Conservation (phyloP, 2,888 invertebrate genomes). For the Tanypteryx hageni region DNA sequence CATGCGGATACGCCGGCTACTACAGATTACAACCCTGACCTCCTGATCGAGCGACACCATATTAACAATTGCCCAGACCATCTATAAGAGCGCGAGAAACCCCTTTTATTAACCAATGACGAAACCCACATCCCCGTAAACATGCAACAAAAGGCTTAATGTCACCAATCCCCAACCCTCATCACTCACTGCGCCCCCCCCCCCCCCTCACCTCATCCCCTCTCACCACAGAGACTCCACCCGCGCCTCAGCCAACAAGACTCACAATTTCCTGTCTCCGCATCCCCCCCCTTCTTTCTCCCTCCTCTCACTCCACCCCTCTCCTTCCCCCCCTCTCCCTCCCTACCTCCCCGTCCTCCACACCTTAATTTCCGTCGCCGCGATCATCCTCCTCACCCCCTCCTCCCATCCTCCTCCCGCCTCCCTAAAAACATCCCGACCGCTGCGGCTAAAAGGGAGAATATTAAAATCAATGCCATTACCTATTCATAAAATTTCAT, state of each 20-base stretch:
- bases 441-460: slow-evolving; percentile 11
- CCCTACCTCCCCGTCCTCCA: background rate
- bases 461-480: slow-evolving; percentile 64
- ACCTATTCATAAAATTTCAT: slow-evolving; percentile 64
- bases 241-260: background rate
- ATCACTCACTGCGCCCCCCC: background rate
- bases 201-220: too few species aligned
- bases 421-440: background rate
- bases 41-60: too few species aligned
- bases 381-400: background rate
- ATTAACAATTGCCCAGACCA: background rate
- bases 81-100: background rate
- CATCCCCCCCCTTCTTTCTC: background rate
- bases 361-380: slow-evolving; percentile 37
- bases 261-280: slow-evolving; percentile 40
- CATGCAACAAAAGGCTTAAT: slow-evolving; percentile 43
- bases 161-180: slow-evolving; percentile 36
- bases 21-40: too few species aligned
- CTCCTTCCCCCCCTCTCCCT: too few species aligned
- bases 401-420: background rate
- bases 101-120: background rate
- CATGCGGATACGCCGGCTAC: too few species aligned
- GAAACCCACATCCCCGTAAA: slow-evolving; percentile 19
- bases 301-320: background rate
- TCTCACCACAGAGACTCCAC: background rate